These are phyloP conservation scores for Rynchops niger DNA, from an alignment of 2,113 vertebrate genomes.

Conservation along the genomic window DNA sequence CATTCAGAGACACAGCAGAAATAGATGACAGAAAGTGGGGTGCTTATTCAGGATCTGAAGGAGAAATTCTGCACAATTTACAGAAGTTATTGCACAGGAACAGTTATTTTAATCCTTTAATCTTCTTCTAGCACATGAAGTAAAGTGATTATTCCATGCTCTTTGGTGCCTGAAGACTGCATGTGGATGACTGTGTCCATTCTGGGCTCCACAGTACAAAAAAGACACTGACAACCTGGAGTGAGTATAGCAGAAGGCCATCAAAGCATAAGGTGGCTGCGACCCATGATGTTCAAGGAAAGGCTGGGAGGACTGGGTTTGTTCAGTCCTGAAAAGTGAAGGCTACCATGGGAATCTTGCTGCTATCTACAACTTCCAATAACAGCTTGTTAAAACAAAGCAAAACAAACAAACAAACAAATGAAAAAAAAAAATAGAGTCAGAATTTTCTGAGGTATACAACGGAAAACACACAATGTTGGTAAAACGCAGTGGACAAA, in stretches of 20 bases:
- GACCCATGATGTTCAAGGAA: not conserved
- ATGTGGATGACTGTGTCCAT: not conserved
- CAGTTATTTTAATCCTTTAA: not conserved
- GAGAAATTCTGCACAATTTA: not conserved
- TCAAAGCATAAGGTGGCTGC: not conserved
- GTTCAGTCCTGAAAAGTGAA: not conserved
- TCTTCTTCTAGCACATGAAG: not conserved
- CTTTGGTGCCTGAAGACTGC: not conserved
- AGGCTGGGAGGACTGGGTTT: not conserved
- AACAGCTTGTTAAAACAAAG: not conserved
- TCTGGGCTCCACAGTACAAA: not conserved
- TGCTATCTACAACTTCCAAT: not conserved
- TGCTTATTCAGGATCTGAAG: not conserved
- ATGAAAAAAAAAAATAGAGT: not conserved
- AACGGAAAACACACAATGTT: not conserved
- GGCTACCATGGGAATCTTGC: not conserved
- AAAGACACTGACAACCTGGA: not conserved
- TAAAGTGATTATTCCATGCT: not conserved
- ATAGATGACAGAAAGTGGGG: not conserved
- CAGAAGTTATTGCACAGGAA: not conserved
- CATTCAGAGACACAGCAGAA: not conserved
- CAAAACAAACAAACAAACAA: not conserved
- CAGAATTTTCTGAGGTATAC: not conserved
- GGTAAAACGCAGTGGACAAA: not conserved
- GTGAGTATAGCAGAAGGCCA: not conserved